A percentile compares a stretch with the other conserved stretches of the same genome.
These are phyloP conservation scores for Silurus meridionalis DNA, from an alignment of 2,113 vertebrate species.

Conservation along the genomic window DNA sequence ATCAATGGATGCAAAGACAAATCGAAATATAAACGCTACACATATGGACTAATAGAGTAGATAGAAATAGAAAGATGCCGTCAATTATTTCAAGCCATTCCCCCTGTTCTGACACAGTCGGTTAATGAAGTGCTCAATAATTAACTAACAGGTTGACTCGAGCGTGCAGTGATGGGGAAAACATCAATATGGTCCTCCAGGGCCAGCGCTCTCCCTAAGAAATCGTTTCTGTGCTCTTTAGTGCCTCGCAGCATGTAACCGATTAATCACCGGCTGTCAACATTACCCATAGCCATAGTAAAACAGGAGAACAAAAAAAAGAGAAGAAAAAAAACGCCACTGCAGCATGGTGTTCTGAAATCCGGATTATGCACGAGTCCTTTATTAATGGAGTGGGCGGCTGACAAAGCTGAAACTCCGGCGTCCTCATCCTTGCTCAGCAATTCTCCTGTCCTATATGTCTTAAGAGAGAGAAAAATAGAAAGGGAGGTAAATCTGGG, in stretches of 20 bases:
- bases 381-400: neutral
- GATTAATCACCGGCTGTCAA: slow-evolving; percentile 34
- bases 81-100: slow-evolving; percentile 1
- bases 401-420: neutral
- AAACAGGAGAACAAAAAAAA: neutral
- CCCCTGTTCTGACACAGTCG: neutral
- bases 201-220: neutral
- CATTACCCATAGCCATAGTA: neutral
- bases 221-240: slow-evolving; percentile 17
- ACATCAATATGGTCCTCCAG: slow-evolving; percentile 20
- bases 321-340: neutral
- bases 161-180: neutral
- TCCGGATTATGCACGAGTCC: neutral
- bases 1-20: neutral
- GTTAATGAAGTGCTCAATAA: slow-evolving; percentile 13
- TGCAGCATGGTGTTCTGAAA: neutral
- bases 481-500: neutral
- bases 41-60: neutral
- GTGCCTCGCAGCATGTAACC: slow-evolving; percentile 46
- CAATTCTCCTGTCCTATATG: slow-evolving; percentile 38
- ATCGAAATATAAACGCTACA: neutral
- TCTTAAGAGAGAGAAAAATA: neutral
- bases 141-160: slow-evolving; percentile 1
- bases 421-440: slow-evolving; percentile 52
- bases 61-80: neutral